Conservation (phyloP, 2,797 vertebrate genomes). For the Mormyrus hasselquistii region DNA sequence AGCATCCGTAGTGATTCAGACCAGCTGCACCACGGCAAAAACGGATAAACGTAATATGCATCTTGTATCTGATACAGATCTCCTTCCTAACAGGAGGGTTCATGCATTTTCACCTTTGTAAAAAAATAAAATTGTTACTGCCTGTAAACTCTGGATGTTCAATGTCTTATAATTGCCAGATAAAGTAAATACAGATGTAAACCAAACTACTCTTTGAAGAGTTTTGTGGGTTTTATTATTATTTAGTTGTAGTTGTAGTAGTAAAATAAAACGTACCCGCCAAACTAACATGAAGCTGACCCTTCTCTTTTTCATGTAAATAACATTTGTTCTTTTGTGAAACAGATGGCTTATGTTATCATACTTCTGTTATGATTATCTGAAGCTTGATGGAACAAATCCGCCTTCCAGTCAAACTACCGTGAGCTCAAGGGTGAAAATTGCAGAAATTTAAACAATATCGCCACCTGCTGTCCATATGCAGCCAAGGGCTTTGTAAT, state of each 20-base stretch:
- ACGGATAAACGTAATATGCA: slow-evolving; percentile 40
- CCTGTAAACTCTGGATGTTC: not conserved
- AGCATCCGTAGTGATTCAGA: slow-evolving; percentile 47
- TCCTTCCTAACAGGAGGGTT: slow-evolving; percentile 13
- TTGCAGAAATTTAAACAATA: not conserved
- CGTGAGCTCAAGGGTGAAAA: not conserved
- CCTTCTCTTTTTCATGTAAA: not conserved
- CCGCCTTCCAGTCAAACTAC: not conserved
- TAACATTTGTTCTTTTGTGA: not conserved
- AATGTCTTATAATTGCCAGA: not conserved
- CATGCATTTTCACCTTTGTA: not conserved
- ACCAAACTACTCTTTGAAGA: not conserved
- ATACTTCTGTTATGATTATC: slow-evolving; percentile 8
- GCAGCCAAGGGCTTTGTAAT: not conserved
- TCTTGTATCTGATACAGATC: slow-evolving; percentile 30
- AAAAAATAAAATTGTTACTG: not conserved
- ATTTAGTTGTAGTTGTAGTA: not conserved
- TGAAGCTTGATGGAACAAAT: not conserved
- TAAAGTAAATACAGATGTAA: not conserved
- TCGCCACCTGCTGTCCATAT: not conserved
- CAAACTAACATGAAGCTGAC: not conserved
- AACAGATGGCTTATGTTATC: not conserved
- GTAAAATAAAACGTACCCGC: not conserved
- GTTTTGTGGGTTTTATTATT: not conserved
- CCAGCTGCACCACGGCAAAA: slow-evolving; percentile 40